Evolutionary conservation across 2,888 invertebrate species (phyloP).

Genomic region (Drosophila kambysellisi): DNA sequence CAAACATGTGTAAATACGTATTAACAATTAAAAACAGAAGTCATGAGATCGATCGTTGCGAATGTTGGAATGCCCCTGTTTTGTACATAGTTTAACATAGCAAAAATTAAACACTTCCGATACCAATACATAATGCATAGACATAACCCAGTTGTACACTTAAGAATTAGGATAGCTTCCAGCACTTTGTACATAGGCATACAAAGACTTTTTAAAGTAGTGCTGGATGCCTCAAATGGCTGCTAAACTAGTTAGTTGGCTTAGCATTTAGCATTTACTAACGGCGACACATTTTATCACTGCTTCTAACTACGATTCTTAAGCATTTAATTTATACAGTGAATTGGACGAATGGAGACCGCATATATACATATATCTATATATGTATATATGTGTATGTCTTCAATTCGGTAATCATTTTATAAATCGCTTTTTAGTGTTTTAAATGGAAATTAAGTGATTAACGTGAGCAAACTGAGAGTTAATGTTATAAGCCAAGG

Average conservation of each 20-base stretch:
- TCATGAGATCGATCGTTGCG: conserved; percentile 3
- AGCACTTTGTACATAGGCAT: conserved; percentile 60
- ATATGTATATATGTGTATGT: conserved; percentile 17
- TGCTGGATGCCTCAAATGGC: conserved; percentile 30
- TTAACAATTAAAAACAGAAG: conserved; percentile 12
- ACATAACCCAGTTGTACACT: conserved; percentile 28
- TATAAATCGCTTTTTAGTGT: conserved; percentile 65
- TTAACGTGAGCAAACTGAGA: conserved; percentile 34
- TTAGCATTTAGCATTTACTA: conserved; percentile 60
- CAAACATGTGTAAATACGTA: conserved; percentile 39
- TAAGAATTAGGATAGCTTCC: conserved; percentile 27
- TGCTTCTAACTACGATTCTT: conserved; percentile 52
- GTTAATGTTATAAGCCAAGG: conserved; percentile 59
- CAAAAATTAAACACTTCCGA: conserved; percentile 55
- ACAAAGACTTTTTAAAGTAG: conserved; percentile 57
- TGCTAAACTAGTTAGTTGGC: conserved; percentile 32
- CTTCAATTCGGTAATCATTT: conserved; percentile 38
- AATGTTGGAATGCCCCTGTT: conserved; percentile 44
- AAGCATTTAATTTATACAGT: conserved; percentile 23
- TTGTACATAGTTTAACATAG: conserved; percentile 55
- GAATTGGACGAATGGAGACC: neutral
- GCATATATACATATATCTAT: conserved; percentile 10
- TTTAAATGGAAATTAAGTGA: conserved; percentile 53
- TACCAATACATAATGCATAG: conserved; percentile 27
- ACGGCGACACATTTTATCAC: conserved; percentile 53